A percentile compares a stretch with the other conserved stretches of the same genome.
phyloP scores from a whole-genome alignment of 2,113 vertebrate genomes.

The Ptilonorhynchus violaceus region DNA sequence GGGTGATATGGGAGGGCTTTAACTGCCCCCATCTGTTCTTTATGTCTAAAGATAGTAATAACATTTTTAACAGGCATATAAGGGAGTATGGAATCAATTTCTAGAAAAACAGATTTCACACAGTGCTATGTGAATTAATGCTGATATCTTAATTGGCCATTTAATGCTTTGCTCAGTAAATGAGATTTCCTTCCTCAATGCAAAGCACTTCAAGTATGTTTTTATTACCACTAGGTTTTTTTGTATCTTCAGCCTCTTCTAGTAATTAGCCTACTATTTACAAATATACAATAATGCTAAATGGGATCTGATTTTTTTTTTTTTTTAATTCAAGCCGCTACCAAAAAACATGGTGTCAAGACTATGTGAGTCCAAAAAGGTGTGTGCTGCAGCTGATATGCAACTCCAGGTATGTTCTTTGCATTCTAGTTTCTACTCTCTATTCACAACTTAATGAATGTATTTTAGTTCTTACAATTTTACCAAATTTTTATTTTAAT shows the following conservation, averaged over 20 bases:
- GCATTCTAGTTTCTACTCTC: background rate
- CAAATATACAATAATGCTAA: background rate
- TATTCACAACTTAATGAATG: background rate
- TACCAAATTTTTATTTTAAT: background rate
- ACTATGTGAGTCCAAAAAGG: slow-evolving; percentile 94
- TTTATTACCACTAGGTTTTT: background rate
- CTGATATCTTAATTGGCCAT: background rate
- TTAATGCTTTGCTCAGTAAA: background rate
- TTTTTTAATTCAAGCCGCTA: slow-evolving; percentile 76
- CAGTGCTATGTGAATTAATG: background rate
- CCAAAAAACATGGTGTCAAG: slow-evolving; percentile 92
- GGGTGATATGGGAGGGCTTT: background rate
- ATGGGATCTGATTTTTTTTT: background rate
- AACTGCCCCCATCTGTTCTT: background rate
- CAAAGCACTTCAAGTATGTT: background rate
- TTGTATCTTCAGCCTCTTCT: background rate
- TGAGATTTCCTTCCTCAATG: background rate
- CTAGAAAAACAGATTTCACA: background rate
- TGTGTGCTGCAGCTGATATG: slow-evolving; percentile 92
- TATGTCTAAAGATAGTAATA: background rate
- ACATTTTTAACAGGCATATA: background rate
- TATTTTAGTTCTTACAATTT: background rate
- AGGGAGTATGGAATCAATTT: background rate
- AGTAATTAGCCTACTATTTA: background rate
- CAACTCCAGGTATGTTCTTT: slow-evolving; percentile 88